phyloP scores from a whole-genome alignment of 2,113 vertebrate species.

The Bos javanicus region DNA sequence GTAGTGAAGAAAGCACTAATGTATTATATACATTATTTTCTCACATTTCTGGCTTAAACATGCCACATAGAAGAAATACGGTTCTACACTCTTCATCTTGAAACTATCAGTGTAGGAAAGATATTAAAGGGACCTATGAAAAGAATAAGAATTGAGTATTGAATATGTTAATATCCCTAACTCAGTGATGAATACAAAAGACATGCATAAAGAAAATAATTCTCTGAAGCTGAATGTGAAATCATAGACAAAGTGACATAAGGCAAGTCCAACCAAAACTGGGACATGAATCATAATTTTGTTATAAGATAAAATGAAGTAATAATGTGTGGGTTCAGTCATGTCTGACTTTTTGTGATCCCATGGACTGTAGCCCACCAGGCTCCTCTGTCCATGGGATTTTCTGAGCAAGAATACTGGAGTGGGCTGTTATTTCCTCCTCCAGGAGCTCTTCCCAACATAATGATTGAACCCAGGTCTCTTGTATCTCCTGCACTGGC shows the following conservation, averaged over 20 bases:
- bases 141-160: neutral
- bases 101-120: neutral
- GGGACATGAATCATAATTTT: neutral
- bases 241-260: neutral
- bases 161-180: neutral
- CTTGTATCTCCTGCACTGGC: neutral
- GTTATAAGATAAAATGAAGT: neutral
- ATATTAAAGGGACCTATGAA: neutral
- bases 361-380: neutral
- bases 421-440: neutral
- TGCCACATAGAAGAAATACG: neutral
- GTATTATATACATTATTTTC: neutral
- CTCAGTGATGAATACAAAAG: neutral
- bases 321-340: neutral
- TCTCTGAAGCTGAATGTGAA: neutral
- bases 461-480: neutral
- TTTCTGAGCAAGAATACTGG: neutral
- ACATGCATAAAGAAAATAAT: neutral
- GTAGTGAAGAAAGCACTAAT: neutral
- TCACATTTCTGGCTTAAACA: neutral
- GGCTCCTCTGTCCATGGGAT: neutral
- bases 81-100: neutral
- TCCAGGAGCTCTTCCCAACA: neutral
- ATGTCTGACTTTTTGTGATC: neutral
- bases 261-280: neutral